Evolutionary conservation across 2,797 vertebrate species (phyloP).

Genomic region (Hydrolagus colliei): DNA sequence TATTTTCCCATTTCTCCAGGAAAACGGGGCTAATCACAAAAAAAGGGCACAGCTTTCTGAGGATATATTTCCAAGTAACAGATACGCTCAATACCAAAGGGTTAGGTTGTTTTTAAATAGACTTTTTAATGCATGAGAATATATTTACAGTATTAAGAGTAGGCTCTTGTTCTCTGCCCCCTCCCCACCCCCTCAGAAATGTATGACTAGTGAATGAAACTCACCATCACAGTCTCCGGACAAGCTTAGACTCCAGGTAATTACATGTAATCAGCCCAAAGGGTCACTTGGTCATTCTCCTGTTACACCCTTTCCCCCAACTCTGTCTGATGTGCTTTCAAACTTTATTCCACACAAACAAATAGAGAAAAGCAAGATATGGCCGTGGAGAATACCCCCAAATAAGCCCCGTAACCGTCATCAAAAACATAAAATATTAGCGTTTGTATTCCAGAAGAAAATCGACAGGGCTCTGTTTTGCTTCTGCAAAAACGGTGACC

Average conservation of each 20-base stretch:
- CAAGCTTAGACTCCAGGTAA: slow-evolving; percentile 96
- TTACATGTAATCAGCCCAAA: slow-evolving; percentile 96
- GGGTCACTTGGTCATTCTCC: slow-evolving; percentile 97
- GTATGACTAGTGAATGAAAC: no score
- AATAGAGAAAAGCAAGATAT: slow-evolving; percentile 72
- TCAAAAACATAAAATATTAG: neutral
- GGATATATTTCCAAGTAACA: no score
- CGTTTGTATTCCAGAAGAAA: neutral
- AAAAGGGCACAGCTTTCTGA: no score
- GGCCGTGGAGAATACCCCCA: neutral
- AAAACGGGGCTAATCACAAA: no score
- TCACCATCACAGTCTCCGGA: slow-evolving; percentile 45
- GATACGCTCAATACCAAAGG: no score
- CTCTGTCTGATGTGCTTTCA: slow-evolving; percentile 83
- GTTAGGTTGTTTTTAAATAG: no score
- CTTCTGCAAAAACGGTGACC: no score
- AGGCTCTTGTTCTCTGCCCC: neutral
- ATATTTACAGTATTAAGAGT: neutral
- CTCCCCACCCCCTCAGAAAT: neutral
- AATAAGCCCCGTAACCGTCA: neutral
- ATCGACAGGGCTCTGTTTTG: neutral
- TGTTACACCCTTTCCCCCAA: slow-evolving; percentile 69
- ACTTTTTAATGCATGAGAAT: neutral
- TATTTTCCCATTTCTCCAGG: neutral
- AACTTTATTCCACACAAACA: slow-evolving; percentile 77